Base-by-base conservation (phyloP, 1,140 invertebrate species). In the Pseudomyrmex gracilis region DNA sequence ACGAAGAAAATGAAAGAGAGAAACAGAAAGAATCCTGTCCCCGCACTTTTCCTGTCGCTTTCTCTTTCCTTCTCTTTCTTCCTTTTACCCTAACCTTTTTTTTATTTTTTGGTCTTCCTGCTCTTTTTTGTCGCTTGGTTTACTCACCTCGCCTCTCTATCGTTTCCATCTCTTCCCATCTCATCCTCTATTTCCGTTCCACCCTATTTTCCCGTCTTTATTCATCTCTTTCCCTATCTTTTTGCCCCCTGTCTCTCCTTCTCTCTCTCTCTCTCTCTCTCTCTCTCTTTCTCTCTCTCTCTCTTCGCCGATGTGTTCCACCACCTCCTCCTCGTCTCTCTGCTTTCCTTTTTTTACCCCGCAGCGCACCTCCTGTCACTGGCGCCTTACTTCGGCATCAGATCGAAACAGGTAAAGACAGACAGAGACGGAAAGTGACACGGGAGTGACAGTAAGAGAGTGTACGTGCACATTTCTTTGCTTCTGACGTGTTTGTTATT, bases 401-500 rank as follows among this genome's bases (percentile, higher is more conserved):
- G 53, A 71, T 71, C 76, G 45, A 49, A 66, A 71, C 66, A 80
- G 76, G 55, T 71, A 80, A 70, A 60, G 66, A 80, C 76, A 70
- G 76, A 70, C 49, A 53, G 17, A 70, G 67, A 70, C 17, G 49
- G 22, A 71, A 70, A 70, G 64, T 80, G 76, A 80, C 76, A 70
- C 53, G 45, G 43, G 76, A 80, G 53, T 80, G 76, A 78, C 64
- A 58, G 76, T 53, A 53, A 15, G 64, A 78, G 76, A 71, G 45
- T 70, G 53, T 80, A 71, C 76, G 66, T 70, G 34, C 34, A 80
- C 76, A 80, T 80, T 80, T 80, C 66, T 80, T 80, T 80, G 66
- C 76, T 80, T 80, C 71, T 80, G 76, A 80, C 76, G 64, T 34
- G 1, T 80, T 80, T 80, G 76, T 80, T 80, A 80, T 80, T 80